phyloP scores from a whole-genome alignment of 2,113 vertebrate genomes.

The Barnardius zonarius region DNA sequence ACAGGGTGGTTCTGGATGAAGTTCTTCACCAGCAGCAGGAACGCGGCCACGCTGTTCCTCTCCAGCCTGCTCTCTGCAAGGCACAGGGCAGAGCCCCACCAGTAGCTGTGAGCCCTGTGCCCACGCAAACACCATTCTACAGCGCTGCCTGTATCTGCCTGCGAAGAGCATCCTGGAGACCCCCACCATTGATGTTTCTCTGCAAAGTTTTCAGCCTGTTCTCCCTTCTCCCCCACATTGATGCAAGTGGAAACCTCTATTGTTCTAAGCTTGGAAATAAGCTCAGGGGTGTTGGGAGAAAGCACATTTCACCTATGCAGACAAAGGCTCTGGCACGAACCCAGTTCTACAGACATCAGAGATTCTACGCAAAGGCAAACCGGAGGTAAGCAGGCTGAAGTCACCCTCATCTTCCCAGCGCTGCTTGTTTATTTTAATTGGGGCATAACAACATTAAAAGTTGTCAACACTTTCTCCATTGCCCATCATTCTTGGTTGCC shows the following conservation, averaged over 20 bases:
- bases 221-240: neutral
- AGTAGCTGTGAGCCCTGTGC: neutral
- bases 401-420: neutral
- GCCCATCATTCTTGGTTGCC: fast-evolving
- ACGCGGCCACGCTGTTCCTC: constrained; percentile 88
- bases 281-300: fast-evolving
- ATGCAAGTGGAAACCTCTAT: fast-evolving
- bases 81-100: neutral
- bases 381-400: neutral
- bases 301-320: fast-evolving
- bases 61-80: constrained; percentile 86
- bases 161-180: neutral
- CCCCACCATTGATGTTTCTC: neutral
- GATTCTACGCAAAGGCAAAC: neutral
- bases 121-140: neutral
- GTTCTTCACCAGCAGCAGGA: constrained; percentile 94
- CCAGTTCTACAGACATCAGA: neutral
- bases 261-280: neutral
- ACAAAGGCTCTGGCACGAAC: neutral
- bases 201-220: neutral
- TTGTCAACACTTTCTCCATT: neutral
- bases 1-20: constrained; percentile 83
- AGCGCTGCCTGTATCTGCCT: neutral
- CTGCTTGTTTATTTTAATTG: neutral
- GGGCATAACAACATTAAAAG: neutral